These are phyloP conservation scores for Troilus luridus DNA, from an alignment of 2,888 invertebrate genomes.

Conservation along the genomic window DNA sequence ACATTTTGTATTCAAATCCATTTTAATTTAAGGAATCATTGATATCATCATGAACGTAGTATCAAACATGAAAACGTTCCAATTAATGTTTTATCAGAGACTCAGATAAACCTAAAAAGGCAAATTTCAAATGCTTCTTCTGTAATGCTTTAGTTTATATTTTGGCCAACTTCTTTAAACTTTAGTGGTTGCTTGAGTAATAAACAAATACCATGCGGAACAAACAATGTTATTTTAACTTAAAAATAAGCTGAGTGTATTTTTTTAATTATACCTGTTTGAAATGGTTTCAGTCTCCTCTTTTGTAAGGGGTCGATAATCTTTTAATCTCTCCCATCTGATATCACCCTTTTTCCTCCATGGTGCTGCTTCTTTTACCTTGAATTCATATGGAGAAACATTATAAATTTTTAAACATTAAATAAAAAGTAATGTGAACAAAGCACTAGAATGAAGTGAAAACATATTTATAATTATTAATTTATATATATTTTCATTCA, in stretches of 20 bases:
- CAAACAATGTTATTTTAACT: neutral
- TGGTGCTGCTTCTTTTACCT: constrained; percentile 77
- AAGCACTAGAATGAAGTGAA: neutral
- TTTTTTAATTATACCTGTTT: constrained; percentile 50
- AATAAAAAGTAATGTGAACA: neutral
- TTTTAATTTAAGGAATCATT: no score
- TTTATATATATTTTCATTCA: no score
- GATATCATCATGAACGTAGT: no score
- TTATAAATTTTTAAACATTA: neutral
- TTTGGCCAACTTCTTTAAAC: no score
- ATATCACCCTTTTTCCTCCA: constrained; percentile 57
- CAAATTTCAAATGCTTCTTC: no score
- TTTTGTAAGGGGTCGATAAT: constrained; percentile 53
- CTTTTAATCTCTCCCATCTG: constrained; percentile 44
- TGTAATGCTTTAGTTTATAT: no score
- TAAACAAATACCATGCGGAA: neutral
- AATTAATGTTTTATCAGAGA: no score
- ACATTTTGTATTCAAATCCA: no score
- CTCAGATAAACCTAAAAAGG: no score
- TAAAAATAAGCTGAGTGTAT: neutral
- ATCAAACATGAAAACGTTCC: no score
- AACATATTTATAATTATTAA: no score
- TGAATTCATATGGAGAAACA: constrained; percentile 55
- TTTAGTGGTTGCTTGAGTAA: neutral
- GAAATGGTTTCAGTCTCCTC: constrained; percentile 51